Evolutionary conservation across 2,888 invertebrate species (phyloP).

Genomic region (Autographa pulchrina): DNA sequence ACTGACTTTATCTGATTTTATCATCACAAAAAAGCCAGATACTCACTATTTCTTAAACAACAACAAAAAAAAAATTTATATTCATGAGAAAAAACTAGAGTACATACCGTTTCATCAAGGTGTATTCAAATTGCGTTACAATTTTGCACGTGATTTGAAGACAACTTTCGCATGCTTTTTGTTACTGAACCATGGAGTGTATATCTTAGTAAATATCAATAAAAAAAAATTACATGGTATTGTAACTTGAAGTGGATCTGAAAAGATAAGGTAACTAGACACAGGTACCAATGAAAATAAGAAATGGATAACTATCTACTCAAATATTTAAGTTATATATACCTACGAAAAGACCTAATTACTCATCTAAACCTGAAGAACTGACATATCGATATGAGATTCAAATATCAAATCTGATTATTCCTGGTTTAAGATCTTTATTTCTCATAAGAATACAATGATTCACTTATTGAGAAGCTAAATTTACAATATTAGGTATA

Average conservation of each 20-base stretch:
- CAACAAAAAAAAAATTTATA: not conserved
- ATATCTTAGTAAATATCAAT: not conserved
- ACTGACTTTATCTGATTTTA: not conserved
- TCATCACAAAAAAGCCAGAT: not conserved
- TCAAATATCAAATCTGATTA: too few relatives aligned
- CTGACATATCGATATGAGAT: too few relatives aligned
- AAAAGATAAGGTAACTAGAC: not conserved
- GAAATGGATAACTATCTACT: not conserved
- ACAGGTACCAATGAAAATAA: not conserved
- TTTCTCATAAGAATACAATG: too few relatives aligned
- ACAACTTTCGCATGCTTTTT: not conserved
- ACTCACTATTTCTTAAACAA: not conserved
- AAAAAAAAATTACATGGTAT: not conserved
- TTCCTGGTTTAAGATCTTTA: too few relatives aligned
- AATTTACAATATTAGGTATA: too few relatives aligned
- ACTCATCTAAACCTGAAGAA: too few relatives aligned
- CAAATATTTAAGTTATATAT: too few relatives aligned
- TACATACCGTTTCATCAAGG: not conserved
- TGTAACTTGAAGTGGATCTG: not conserved
- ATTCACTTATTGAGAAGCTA: too few relatives aligned
- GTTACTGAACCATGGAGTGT: not conserved
- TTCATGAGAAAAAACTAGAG: constrained; percentile 4
- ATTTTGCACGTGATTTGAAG: not conserved
- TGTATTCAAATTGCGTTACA: not conserved
- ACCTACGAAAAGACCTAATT: too few relatives aligned